Evolutionary conservation across 2,888 invertebrate genomes (phyloP), one percentile per base, ranked within the genome.

Genomic region (Nysson spinosus): DNA sequence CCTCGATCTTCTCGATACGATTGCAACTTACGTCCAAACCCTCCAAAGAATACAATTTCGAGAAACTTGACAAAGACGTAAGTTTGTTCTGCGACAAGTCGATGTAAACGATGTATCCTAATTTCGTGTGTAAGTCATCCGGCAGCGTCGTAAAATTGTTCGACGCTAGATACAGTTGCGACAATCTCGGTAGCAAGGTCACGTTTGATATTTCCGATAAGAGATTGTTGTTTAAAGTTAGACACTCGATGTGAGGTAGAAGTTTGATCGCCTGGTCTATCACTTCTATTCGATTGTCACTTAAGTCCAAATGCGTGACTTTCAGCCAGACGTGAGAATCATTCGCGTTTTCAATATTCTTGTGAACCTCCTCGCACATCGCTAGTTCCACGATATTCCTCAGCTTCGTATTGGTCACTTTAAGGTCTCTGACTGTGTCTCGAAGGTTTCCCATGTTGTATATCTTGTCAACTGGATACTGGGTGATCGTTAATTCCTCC

Each of bases 21-120:
- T 99, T 99, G 75, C 94, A 94, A 77, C 95, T 95, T 37, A 98
- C 89, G 89, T 98, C 95, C 66, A 99, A 88, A 74, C 91, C 92
- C 74, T 95, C 94, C 61, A 99, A 88, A 0, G 97, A 96, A 85
- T 95, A 96, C 20, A 98, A 84, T 83, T 96, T 95, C 0, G 93
- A 91, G 77, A 96, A 92, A 0, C 95, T 94, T 62, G 89, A 88
- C 0, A 96, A 87, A 0, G 91, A 90, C 14, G 89, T 90, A 2
- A 98, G 91, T 81, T 91, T 91, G 87, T 98, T 98, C 76, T 96
- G 94, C 0, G 96, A 93, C 43, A 99, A 87, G 83, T 95, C 93
- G 44, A 99, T 90, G 56, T 91, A 92, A n/a, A 93, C 92, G 39
- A 98, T 91, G 87, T 97, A 97, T 4, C 97, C 97, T 58, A 98